Percentiles rank a stretch among this genome's conserved stretches.
phyloP scores from a whole-genome alignment of 1,140 invertebrate genomes.

The Metopolophium dirhodum region DNA sequence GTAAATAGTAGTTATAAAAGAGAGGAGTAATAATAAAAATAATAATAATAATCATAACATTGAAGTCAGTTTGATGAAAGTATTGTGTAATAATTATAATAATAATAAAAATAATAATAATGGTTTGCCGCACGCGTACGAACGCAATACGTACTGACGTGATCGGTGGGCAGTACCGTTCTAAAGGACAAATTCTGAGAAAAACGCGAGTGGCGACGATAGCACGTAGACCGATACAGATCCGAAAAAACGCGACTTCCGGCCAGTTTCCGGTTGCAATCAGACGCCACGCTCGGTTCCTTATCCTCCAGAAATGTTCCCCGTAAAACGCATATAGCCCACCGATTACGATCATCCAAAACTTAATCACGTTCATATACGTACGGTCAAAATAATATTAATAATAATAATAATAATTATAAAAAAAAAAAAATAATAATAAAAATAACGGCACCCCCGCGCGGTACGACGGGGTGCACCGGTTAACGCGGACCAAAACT shows the following conservation, averaged over 20 bases:
- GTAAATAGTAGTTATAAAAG: conserved; percentile 45
- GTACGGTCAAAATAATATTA: not conserved
- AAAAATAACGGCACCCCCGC: conserved; percentile 18
- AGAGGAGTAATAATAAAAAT: conserved; percentile 2
- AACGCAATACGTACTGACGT: not conserved
- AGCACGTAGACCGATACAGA: not conserved
- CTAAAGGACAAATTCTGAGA: not conserved
- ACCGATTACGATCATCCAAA: not conserved
- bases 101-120: conserved; percentile 52
- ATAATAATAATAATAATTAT: conserved; percentile 27
- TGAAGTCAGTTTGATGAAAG: conserved; percentile 33
- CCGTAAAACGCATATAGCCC: not conserved
- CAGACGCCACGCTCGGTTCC: not conserved
- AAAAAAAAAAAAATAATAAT: no score
- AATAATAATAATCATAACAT: conserved; percentile 46
- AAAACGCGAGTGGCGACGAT: not conserved
- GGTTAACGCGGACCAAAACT: conserved; percentile 52
- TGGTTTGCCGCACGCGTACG: not conserved
- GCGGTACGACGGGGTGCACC: not conserved
- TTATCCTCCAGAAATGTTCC: not conserved
- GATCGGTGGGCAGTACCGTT: no score
- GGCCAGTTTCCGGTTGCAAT: conserved; percentile 4
- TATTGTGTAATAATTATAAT: not conserved
- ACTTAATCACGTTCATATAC: not conserved
- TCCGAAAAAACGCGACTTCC: conserved; percentile 55